Conservation (phyloP, 2,113 vertebrate species). For the Cebidichthys violaceus region DNA sequence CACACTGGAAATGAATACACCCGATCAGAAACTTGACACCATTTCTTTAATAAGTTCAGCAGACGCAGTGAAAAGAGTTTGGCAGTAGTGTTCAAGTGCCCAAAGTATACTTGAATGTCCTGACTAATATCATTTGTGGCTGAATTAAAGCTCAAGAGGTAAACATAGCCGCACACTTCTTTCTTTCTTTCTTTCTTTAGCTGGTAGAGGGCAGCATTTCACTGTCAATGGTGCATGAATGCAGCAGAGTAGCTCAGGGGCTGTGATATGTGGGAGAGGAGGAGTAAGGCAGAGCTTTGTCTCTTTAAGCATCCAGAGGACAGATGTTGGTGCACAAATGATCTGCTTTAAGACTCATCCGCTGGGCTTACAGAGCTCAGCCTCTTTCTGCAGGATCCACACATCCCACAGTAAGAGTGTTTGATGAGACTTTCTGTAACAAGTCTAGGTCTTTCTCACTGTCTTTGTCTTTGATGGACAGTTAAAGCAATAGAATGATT, state of each 20-base stretch:
- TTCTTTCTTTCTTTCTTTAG: neutral
- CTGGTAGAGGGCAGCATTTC: constrained; percentile 35
- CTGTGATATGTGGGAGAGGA: neutral
- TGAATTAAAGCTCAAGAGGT: neutral
- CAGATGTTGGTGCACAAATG: constrained; percentile 51
- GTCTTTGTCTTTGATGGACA: neutral
- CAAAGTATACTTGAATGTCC: neutral
- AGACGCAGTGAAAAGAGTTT: neutral
- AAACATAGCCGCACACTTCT: neutral
- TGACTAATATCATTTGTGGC: neutral
- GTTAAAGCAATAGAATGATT: neutral
- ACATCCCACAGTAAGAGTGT: neutral
- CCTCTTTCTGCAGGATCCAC: constrained; percentile 24
- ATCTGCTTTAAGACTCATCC: constrained; percentile 52
- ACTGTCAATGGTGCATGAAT: neutral
- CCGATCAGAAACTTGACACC: neutral
- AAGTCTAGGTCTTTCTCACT: constrained; percentile 5
- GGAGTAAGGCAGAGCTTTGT: neutral
- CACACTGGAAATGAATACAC: neutral
- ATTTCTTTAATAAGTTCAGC: neutral
- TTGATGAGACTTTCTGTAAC: neutral
- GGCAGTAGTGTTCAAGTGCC: no score
- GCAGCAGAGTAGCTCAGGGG: neutral
- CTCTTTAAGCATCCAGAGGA: constrained; percentile 20
- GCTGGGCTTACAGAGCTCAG: constrained; percentile 43